A percentile compares a stretch with the other conserved stretches of the same genome.
Conservation (phyloP, 2,113 vertebrate genomes). For the Pelecanoides urinatrix region DNA sequence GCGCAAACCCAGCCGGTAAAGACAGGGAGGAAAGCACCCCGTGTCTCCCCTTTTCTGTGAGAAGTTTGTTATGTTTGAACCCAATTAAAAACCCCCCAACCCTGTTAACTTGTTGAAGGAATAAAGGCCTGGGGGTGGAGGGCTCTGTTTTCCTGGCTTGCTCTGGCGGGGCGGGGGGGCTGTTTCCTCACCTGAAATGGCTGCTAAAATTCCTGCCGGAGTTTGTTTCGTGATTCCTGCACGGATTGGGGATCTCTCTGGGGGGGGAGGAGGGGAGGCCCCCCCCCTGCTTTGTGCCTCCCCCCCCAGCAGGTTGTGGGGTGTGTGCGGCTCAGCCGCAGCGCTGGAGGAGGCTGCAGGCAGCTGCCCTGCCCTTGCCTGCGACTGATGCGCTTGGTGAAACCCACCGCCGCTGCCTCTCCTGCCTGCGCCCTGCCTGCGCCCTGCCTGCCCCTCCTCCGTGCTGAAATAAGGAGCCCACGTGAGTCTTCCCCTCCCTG, state of each 20-base stretch:
- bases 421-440: not conserved
- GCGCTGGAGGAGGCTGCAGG: not conserved
- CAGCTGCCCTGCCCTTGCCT: not conserved
- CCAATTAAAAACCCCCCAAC: not conserved
- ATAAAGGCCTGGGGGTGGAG: not conserved
- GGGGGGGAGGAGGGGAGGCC: not conserved
- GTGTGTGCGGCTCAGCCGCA: no score
- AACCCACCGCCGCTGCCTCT: not conserved
- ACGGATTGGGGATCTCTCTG: no score
- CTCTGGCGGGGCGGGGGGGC: no score
- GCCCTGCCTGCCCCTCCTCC: not conserved
- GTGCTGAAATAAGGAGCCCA: not conserved
- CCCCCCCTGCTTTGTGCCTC: no score
- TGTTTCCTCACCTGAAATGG: not conserved
- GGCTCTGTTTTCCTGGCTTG: not conserved
- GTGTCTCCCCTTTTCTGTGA: not conserved
- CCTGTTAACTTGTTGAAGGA: not conserved
- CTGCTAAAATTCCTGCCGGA: not conserved
- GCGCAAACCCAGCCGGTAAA: not conserved
- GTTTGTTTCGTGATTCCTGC: not conserved
- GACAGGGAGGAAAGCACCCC: not conserved
- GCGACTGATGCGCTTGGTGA: not conserved
- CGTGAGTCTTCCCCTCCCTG: not conserved
- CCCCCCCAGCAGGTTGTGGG: not conserved
- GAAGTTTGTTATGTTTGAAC: conserved; percentile 6